phyloP scores from a whole-genome alignment of 2,113 vertebrate genomes.

The Suricata suricatta region DNA sequence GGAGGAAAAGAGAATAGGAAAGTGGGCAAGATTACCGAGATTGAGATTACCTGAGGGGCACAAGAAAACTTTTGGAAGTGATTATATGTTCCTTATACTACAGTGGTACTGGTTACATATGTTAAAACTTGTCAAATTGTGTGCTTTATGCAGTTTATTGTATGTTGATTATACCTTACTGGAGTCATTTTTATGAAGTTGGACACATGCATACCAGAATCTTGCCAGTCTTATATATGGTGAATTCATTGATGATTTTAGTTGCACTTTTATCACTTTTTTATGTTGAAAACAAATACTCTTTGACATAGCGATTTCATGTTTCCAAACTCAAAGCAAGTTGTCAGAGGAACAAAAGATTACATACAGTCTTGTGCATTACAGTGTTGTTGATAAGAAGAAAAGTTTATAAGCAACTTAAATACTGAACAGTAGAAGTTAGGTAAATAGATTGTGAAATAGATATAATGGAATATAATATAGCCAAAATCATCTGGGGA shows the following conservation, averaged over 20 bases:
- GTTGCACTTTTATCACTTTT: neutral
- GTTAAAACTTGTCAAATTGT: neutral
- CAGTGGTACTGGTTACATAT: neutral
- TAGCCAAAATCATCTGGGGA: neutral
- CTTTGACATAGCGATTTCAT: neutral
- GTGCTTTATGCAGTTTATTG: neutral
- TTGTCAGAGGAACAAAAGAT: neutral
- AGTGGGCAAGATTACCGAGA: neutral
- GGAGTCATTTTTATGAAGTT: neutral
- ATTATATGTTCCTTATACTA: neutral
- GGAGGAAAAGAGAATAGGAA: neutral
- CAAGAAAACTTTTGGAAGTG: neutral
- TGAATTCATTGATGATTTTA: neutral
- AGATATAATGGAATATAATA: neutral
- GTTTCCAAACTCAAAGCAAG: neutral
- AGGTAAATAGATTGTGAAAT: neutral
- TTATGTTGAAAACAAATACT: neutral
- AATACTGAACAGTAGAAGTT: neutral
- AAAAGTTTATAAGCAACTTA: conserved; percentile 2
- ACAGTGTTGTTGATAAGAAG: neutral
- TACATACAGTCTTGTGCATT: neutral
- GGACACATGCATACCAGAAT: neutral
- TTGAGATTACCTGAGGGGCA: neutral
- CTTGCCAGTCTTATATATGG: neutral
- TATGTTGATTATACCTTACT: neutral